Evolutionary conservation across 1,140 invertebrate species (phyloP), one percentile per base, ranked within the genome.

Genomic region (Bombus confusus): DNA sequence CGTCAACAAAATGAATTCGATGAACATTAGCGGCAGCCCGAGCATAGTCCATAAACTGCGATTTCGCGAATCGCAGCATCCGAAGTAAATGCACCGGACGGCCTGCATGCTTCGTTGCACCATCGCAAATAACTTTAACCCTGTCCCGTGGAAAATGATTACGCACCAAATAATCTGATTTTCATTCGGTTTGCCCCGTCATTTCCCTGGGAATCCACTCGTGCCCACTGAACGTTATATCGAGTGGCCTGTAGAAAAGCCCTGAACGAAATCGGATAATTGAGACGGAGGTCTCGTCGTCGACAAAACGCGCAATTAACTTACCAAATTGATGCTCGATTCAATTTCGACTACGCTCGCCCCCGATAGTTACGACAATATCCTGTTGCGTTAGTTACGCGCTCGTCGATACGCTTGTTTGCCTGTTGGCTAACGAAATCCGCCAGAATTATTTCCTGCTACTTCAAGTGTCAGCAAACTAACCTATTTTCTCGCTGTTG

Each of bases 1-100:
- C 68, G 72, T 80, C 76, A 47, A 74, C 87, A 74, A 90, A 90
- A 90, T 83, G 88, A 90, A 90, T 90, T 90, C 88, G 88, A 90
- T 90, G 89, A 90, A 87, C 86, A 90, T 90, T 87, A 90, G 86
- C 76, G 83, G 52, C 66, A 83, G 73, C 73, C 69, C 74, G 81
- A 66, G 83, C 83, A 80, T 86, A 68, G 71, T 75, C 43, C 72
- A 86, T 87, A 90, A 90, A 90, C 86, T 87, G 82, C 88, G 86
- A 90, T 89, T 90, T 90, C 86, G 86, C 83, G 88, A 86, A 81
- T 87, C 86, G 86, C 57, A 31, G 87, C 74, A 47, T 39, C 39
- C 76, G 81, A 88, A 88, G 87, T 88, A 86, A 87, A 86, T 88
- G 85, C 87, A 68, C 73, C 80, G 76, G 57, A 83, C 62, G 12